phyloP scores from a whole-genome alignment of 2,113 vertebrate species.

The human (Homo sapiens) region GRCh38 chr2:124180001-124180500 shows the following conservation, averaged over 20 bases:
- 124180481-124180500: background rate
- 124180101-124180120: constrained; percentile 59
- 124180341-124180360: constrained; percentile 43
- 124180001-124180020: constrained; percentile 10
- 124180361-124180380: constrained; percentile 29
- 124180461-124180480: background rate
- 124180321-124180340: constrained; percentile 61
- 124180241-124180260: constrained; percentile 64
- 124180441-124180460: background rate
- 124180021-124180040: constrained; percentile 33
- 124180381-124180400: constrained; percentile 33
- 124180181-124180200: constrained; percentile 16
- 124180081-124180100: constrained; percentile 37
- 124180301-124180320: constrained; percentile 58
- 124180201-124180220: constrained; percentile 66
- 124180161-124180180: constrained; percentile 54
- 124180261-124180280: constrained; percentile 47
- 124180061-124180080: background rate
- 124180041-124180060: background rate
- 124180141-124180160: constrained; percentile 53
- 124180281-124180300: constrained; percentile 57
- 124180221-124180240: constrained; percentile 74
- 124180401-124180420: background rate
- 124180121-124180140: constrained; percentile 46
- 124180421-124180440: constrained; percentile 21